These are phyloP conservation scores for Drosophila picticornis DNA, from an alignment of 2,888 invertebrate genomes.

Conservation along the genomic window DNA sequence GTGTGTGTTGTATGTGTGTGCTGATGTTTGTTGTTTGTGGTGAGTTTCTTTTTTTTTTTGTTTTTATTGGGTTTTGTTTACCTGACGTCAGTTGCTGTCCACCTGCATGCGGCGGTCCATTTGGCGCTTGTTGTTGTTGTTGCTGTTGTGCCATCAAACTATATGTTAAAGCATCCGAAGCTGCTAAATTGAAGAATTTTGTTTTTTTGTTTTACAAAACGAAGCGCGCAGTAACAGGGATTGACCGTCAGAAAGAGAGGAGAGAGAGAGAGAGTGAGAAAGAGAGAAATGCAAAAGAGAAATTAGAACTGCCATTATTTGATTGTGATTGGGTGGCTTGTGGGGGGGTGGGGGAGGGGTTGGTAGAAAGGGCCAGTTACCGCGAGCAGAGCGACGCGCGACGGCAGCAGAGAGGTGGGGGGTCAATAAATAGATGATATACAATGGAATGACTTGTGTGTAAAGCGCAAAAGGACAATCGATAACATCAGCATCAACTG, in stretches of 20 bases:
- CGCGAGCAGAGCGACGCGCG: slow-evolving; percentile 56
- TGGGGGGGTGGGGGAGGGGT: slow-evolving; percentile 1
- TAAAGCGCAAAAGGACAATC: slow-evolving; percentile 32
- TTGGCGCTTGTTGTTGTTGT: slow-evolving; percentile 79
- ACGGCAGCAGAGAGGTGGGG: slow-evolving; percentile 24
- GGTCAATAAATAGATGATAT: slow-evolving; percentile 2
- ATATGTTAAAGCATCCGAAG: slow-evolving; percentile 84
- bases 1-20: slow-evolving; percentile 9
- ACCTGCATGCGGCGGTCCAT: slow-evolving; percentile 82
- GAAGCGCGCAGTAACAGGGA: slow-evolving; percentile 19
- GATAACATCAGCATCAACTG: slow-evolving; percentile 6
- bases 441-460: slow-evolving; percentile 1
- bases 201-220: slow-evolving; percentile 14
- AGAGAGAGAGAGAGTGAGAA: slow-evolving; percentile 56
- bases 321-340: neutral
- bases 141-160: slow-evolving; percentile 84
- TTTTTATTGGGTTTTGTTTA: slow-evolving; percentile 55
- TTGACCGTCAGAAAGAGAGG: slow-evolving; percentile 12
- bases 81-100: slow-evolving; percentile 82
- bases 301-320: slow-evolving; percentile 46
- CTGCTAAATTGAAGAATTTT: slow-evolving; percentile 71
- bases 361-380: slow-evolving; percentile 16
- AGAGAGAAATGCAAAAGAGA: slow-evolving; percentile 55
- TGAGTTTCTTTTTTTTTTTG: slow-evolving; percentile 5
- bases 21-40: slow-evolving; percentile 24